Evolutionary conservation across 2,113 vertebrate genomes (phyloP).

Genomic region (Girardinichthys multiradiatus): DNA sequence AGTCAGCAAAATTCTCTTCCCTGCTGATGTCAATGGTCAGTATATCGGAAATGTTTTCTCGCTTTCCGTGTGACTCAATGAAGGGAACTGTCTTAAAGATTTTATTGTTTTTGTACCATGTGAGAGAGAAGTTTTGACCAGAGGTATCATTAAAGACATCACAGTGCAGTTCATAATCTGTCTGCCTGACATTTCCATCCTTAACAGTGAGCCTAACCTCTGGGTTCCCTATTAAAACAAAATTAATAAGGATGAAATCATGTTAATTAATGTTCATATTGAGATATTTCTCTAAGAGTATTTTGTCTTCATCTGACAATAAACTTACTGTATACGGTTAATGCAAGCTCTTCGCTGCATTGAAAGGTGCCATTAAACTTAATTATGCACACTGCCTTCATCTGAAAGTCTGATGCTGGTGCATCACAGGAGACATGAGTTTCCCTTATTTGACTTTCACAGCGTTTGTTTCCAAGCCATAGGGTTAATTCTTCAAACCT

Average conservation of each 20-base stretch:
- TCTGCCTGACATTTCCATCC: background rate
- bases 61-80: background rate
- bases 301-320: background rate
- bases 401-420: conserved; percentile 36
- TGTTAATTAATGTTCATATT: background rate
- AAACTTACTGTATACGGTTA: conserved; percentile 72
- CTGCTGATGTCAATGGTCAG: background rate
- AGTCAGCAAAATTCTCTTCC: conserved; percentile 11
- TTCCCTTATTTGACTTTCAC: fast-evolving
- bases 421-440: fast-evolving
- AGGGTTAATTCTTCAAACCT: background rate
- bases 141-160: conserved; percentile 59
- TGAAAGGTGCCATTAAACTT: fast-evolving
- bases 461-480: background rate
- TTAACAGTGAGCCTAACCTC: background rate
- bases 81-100: background rate
- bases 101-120: conserved; percentile 41
- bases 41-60: background rate
- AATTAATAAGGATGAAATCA: background rate
- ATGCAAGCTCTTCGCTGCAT: conserved; percentile 20
- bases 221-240: conserved; percentile 60
- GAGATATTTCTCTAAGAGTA: background rate
- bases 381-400: conserved; percentile 29
- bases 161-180: conserved; percentile 66
- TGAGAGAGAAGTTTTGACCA: conserved; percentile 41